Evolutionary conservation across 2,113 vertebrate genomes (phyloP).

Genomic region (Leptobrachium leishanense): DNA sequence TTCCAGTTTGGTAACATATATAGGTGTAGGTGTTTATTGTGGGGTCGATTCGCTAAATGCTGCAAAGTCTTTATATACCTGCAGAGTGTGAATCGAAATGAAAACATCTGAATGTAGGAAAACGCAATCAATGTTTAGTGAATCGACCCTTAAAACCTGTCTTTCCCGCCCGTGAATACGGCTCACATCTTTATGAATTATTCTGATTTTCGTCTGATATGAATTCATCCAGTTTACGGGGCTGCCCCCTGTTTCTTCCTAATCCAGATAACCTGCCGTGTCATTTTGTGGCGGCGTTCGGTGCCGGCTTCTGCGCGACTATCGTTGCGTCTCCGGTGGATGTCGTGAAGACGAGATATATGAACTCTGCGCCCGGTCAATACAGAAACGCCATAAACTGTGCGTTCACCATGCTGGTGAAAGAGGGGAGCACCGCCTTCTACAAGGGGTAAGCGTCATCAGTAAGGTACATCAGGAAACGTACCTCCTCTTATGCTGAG

Average conservation of each 20-base stretch:
- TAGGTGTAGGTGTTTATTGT: no score
- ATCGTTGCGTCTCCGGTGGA: conserved; percentile 85
- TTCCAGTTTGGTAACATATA: no score
- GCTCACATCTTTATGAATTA: no score
- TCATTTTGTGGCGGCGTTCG: conserved; percentile 85
- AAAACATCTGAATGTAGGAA: no score
- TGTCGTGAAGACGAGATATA: conserved; percentile 88
- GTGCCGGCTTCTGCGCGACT: conserved; percentile 84
- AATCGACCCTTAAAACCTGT: no score
- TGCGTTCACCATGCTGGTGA: conserved; percentile 76
- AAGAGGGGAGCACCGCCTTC: conserved; percentile 77
- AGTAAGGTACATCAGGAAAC: no score
- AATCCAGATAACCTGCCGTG: conserved; percentile 81
- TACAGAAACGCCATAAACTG: conserved; percentile 75
- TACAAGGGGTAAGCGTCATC: conserved; percentile 75
- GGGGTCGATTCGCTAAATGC: no score
- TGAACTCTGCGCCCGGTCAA: conserved; percentile 79
- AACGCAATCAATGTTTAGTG: no score
- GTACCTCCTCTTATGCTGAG: no score
- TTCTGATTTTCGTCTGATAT: not conserved
- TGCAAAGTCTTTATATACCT: no score
- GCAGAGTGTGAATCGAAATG: no score
- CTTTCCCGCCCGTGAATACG: no score
- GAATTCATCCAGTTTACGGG: not conserved
- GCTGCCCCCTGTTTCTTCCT: not conserved